These are phyloP conservation scores for Meandrusa payeni DNA, from an alignment of 2,888 invertebrate genomes.

Conservation along the genomic window DNA sequence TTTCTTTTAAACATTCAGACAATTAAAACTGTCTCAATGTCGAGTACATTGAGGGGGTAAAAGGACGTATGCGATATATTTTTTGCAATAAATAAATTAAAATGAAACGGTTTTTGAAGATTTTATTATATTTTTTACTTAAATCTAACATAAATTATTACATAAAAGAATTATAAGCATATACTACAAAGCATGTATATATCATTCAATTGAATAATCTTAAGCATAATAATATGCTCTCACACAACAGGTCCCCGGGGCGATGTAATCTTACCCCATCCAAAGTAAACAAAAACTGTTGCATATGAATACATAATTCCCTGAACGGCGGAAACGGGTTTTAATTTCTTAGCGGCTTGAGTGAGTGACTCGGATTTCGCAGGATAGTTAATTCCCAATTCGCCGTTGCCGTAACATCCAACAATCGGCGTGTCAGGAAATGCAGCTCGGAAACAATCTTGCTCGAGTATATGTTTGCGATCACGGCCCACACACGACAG, in stretches of 20 bases:
- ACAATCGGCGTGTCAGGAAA: conserved; percentile 62
- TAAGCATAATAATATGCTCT: no score
- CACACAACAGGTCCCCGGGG: conserved; percentile 12
- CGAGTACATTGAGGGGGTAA: no score
- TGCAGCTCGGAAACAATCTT: conserved; percentile 54
- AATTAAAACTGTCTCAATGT: no score
- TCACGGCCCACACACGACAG: conserved; percentile 69
- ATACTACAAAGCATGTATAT: no score
- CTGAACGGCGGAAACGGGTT: conserved; percentile 41
- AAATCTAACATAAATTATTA: no score
- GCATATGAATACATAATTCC: conserved; percentile 67
- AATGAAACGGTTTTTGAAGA: no score
- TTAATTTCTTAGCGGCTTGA: conserved; percentile 32
- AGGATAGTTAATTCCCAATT: conserved; percentile 62
- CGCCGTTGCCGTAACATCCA: conserved; percentile 73
- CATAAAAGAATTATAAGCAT: no score
- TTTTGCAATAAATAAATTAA: no score
- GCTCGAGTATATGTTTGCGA: conserved; percentile 58
- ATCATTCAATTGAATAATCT: no score
- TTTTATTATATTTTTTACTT: no score
- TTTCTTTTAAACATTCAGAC: no score
- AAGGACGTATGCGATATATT: no score
- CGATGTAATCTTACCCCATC: conserved; percentile 60
- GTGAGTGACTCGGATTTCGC: conserved; percentile 31
- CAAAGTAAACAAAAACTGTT: conserved; percentile 67